Base-by-base conservation (phyloP, 1,140 invertebrate species). In the Scaptodrosophila lebanonensis region DNA sequence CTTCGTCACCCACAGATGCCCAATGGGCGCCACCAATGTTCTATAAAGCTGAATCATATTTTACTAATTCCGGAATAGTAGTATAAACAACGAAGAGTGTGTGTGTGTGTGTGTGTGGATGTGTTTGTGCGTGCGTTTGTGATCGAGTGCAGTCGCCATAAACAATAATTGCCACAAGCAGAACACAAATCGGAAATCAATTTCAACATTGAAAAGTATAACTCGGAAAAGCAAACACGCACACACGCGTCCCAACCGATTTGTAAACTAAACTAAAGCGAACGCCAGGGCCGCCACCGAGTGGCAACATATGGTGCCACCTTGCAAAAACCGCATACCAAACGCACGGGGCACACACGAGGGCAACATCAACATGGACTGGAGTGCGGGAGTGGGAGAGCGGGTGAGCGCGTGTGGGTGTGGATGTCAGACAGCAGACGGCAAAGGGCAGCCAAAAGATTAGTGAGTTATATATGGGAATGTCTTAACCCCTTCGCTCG, bases 391-490 rank as follows among this genome's bases (percentile, higher is more conserved):
- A 15, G 18, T 1, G 13, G 12, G 8, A 33, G 2, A 4, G 30
- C 3, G 30, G n/a, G 30, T n/a, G 27, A 38, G n/a, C 12, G 39
- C 47, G 59, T 54, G 17, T 20, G 47, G 53, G 60, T 53, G 60
- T 63, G 60, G 60, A 45, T 45, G 60, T 63, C 60, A 58, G 35
- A 63, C 20, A 8, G 3, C 12, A 1, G 13, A 45, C 33, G 49
- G 48, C 3, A 33, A 33, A 59, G 67, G 20, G 44, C 47, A 44
- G 39, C 20, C 27, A 50, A 22, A 64, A 67, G 66, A 69, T 79
- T 76, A 76, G 71, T 70, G 39, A 70, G 71, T 75, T 75, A 76
- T 76, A 75, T 76, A 76, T 75, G 71, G 70, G 66, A 71, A 76
- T 82, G 75, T 79, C 75, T 79, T 79, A 79, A 82, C 69, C 75